Evolutionary conservation across 1,140 invertebrate genomes (phyloP).

Genomic region (Sitodiplosis mosellana): DNA sequence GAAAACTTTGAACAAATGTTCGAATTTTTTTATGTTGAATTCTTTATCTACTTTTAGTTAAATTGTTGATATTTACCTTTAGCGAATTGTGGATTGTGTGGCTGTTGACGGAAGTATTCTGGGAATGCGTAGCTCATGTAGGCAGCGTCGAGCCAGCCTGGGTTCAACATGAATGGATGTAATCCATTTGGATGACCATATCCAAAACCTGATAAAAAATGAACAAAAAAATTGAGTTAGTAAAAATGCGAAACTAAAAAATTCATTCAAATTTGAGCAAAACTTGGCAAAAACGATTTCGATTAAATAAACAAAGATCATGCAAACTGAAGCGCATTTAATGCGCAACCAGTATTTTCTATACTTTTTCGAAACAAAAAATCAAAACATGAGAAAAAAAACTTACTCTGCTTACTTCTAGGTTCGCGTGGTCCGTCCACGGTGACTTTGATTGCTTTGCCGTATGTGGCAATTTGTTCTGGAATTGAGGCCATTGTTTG

Average conservation of each 20-base stretch:
- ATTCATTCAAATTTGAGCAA: no score
- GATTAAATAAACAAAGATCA: no score
- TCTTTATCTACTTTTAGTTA: no score
- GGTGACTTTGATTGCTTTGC: slow-evolving; percentile 86
- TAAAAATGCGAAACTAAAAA: no score
- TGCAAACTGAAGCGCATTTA: no score
- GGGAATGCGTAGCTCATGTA: slow-evolving; percentile 53
- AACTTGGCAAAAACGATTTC: not conserved
- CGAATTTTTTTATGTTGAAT: no score
- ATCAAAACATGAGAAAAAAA: not conserved
- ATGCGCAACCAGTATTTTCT: no score
- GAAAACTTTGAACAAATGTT: no score
- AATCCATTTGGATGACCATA: slow-evolving; percentile 44
- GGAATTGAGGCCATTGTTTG: slow-evolving; percentile 28
- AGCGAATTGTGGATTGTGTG: slow-evolving; percentile 37
- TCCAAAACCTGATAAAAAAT: slow-evolving; percentile 45
- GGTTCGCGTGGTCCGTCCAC: slow-evolving; percentile 87
- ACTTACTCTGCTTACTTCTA: slow-evolving; percentile 28
- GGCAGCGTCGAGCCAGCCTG: slow-evolving; percentile 54
- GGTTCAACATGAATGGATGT: slow-evolving; percentile 49
- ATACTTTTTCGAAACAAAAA: no score
- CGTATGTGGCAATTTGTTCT: slow-evolving; percentile 68
- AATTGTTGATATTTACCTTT: slow-evolving; percentile 10
- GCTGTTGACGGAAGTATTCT: slow-evolving; percentile 30
- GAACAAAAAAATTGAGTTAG: no score